Evolutionary conservation across 2,113 vertebrate genomes (phyloP).

Genomic region (Zosterops hypoxanthus): DNA sequence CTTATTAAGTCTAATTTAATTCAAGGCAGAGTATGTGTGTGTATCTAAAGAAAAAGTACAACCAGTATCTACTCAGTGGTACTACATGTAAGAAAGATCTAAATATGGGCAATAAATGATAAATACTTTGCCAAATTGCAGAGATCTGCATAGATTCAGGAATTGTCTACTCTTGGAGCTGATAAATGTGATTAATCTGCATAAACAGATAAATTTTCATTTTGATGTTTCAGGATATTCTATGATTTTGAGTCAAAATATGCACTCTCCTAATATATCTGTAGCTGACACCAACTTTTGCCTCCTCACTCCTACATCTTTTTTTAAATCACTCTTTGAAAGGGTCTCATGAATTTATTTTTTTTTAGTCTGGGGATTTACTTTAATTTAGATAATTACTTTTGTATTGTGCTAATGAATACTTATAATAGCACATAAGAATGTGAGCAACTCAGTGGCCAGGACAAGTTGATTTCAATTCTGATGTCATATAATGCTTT

Average conservation of each 20-base stretch:
- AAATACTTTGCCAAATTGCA: background rate
- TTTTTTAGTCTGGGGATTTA: background rate
- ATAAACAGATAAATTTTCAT: background rate
- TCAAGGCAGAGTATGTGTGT: background rate
- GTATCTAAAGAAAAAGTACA: background rate
- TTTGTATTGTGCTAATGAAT: background rate
- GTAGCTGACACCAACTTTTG: background rate
- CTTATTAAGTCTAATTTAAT: background rate
- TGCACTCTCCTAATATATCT: background rate
- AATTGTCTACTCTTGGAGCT: background rate
- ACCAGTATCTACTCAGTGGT: background rate
- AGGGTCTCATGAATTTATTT: background rate
- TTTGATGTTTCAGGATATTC: background rate
- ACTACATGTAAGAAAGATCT: background rate
- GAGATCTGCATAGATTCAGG: background rate
- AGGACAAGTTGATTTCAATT: background rate
- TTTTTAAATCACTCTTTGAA: background rate
- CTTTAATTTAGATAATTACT: background rate
- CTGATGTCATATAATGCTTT: background rate
- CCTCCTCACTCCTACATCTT: fast-evolving
- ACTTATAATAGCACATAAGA: background rate
- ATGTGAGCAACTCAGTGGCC: background rate
- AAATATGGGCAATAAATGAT: background rate
- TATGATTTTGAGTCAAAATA: background rate
- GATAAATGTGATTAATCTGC: background rate